phyloP scores from a whole-genome alignment of 2,113 vertebrate species.

The Pseudonaja textilis region DNA sequence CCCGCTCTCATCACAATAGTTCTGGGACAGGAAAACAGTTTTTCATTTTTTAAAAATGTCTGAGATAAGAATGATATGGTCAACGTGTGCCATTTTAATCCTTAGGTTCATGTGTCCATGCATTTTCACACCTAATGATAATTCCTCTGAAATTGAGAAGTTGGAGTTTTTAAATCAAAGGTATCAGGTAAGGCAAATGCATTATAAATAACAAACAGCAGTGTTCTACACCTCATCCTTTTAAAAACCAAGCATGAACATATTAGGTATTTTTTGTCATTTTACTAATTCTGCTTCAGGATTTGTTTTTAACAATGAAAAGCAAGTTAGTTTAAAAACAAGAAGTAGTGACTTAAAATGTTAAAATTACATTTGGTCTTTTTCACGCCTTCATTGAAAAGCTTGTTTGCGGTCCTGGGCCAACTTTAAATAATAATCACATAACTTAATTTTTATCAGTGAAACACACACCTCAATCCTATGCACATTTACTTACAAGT shows the following conservation, averaged over 20 bases:
- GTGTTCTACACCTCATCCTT: neutral
- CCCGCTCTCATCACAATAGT: neutral
- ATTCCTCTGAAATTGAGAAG: slow-evolving; percentile 50
- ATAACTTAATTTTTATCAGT: neutral
- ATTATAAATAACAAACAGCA: neutral
- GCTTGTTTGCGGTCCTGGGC: neutral
- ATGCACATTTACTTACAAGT: neutral
- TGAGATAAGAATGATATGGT: neutral
- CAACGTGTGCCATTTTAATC: neutral
- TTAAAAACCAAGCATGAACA: neutral
- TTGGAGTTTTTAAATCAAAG: slow-evolving; percentile 60
- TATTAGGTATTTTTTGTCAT: neutral
- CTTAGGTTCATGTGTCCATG: slow-evolving; percentile 62
- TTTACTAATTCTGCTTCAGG: neutral
- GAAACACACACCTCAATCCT: neutral
- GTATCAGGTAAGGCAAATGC: slow-evolving; percentile 70
- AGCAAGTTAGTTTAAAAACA: neutral
- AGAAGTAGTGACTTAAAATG: neutral
- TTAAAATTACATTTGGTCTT: neutral
- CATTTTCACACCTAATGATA: slow-evolving; percentile 49
- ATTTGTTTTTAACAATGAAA: neutral
- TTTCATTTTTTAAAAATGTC: neutral
- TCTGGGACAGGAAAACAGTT: neutral
- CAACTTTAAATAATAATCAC: neutral
- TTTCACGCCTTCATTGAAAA: neutral